These are phyloP conservation scores for Xenotilapia flavipinnis DNA, from an alignment of 2,113 vertebrate genomes.

Conservation along the genomic window DNA sequence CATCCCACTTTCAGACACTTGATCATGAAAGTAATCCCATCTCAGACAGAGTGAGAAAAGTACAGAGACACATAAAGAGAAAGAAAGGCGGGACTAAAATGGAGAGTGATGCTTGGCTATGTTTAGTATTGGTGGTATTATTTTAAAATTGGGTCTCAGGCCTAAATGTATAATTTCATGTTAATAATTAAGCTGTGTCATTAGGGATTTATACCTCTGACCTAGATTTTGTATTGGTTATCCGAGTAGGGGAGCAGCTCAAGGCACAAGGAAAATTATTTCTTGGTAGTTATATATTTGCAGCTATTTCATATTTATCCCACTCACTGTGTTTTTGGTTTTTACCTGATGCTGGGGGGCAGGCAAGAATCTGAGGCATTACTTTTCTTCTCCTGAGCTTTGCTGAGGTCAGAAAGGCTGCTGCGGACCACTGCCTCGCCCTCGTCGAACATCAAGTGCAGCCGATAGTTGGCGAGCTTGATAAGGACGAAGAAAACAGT, in stretches of 20 bases:
- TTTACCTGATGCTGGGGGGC: slow-evolving; percentile 73
- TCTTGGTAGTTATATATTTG: background rate
- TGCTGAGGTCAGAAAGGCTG: slow-evolving; percentile 72
- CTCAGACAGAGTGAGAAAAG: background rate
- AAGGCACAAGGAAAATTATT: background rate
- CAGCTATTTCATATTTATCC: background rate
- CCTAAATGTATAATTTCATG: slow-evolving; percentile 1
- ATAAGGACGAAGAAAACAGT: slow-evolving; percentile 87
- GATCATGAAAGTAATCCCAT: background rate
- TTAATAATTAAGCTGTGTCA: slow-evolving; percentile 10
- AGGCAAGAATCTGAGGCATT: slow-evolving; percentile 64
- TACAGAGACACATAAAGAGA: background rate
- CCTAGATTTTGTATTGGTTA: slow-evolving; percentile 8
- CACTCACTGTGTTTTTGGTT: background rate
- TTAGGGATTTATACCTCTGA: slow-evolving; percentile 10
- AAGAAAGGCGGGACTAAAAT: background rate
- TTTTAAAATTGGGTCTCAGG: background rate
- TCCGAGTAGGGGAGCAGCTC: background rate
- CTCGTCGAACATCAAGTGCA: slow-evolving; percentile 93
- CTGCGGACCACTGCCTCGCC: slow-evolving; percentile 79
- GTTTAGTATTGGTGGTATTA: background rate
- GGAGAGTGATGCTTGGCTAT: background rate
- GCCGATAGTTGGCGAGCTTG: slow-evolving; percentile 88
- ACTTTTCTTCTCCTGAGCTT: slow-evolving; percentile 70
- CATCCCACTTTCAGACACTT: background rate